Evolutionary conservation across 2,888 invertebrate species (phyloP).

Genomic region (Cephus sareptanus): DNA sequence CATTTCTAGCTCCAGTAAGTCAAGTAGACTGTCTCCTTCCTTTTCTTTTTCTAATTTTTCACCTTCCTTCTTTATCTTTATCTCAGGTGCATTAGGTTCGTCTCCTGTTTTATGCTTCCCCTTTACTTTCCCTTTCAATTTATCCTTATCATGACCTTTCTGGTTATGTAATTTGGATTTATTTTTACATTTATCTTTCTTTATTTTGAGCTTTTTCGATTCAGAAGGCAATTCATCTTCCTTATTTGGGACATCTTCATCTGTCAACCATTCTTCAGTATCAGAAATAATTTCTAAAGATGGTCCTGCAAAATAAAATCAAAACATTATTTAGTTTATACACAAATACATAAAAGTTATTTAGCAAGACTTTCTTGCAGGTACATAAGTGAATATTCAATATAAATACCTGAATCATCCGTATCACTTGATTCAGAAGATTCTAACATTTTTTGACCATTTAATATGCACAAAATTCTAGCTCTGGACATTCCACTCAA

Average conservation of each 20-base stretch:
- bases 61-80: slow-evolving; percentile 16
- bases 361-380: not conserved
- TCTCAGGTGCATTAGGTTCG: not conserved
- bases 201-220: slow-evolving; percentile 1
- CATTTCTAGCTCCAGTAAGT: slow-evolving; percentile 71
- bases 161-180: not conserved
- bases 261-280: slow-evolving; percentile 60
- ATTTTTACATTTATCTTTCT: slow-evolving; percentile 11
- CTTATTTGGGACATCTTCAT: slow-evolving; percentile 46
- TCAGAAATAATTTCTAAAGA: slow-evolving; percentile 64
- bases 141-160: slow-evolving; percentile 9
- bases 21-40: slow-evolving; percentile 67
- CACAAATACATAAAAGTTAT: not conserved
- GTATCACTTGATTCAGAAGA: slow-evolving; percentile 62
- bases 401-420: slow-evolving; percentile 53
- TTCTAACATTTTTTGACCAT: slow-evolving; percentile 55
- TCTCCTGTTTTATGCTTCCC: slow-evolving; percentile 2
- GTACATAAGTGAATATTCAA: not conserved
- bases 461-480: slow-evolving; percentile 55
- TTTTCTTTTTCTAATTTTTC: slow-evolving; percentile 41
- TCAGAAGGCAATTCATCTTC: slow-evolving; percentile 3
- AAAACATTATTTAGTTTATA: slow-evolving; percentile 7
- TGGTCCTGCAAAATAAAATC: slow-evolving; percentile 45
- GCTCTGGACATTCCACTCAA: slow-evolving; percentile 61
- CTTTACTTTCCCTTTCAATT: slow-evolving; percentile 1